Percentiles rank a stretch among this genome's conserved stretches.
Evolutionary conservation across 2,888 invertebrate species (phyloP).

Genomic region (Caenorhabditis doughertyi): DNA sequence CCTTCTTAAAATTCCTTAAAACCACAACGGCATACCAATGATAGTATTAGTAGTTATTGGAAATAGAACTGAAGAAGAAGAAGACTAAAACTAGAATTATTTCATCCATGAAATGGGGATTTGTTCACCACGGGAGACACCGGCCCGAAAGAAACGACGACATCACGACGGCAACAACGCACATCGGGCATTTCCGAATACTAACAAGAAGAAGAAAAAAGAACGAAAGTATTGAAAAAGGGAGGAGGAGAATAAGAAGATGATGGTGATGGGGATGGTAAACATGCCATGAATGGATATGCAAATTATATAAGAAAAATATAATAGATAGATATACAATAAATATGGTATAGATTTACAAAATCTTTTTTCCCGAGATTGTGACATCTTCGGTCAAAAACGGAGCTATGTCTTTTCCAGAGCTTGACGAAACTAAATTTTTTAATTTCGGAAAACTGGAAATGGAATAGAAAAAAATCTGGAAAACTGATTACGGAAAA

Average conservation of each 20-base stretch:
- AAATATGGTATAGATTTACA: too few species aligned
- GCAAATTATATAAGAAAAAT: neutral
- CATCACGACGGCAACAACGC: conserved; percentile 3
- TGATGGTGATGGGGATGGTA: conserved; percentile 1
- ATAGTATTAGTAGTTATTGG: neutral
- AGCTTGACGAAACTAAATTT: too few species aligned
- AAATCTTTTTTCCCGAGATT: too few species aligned
- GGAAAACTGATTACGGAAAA: too few species aligned
- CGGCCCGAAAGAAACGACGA: too few species aligned
- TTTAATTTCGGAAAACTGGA: too few species aligned
- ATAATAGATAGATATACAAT: too few species aligned
- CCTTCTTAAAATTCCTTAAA: neutral
- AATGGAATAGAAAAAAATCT: too few species aligned
- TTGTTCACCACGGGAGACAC: conserved; percentile 13
- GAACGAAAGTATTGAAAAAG: neutral
- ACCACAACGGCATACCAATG: too few species aligned
- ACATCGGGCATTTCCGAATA: conserved; percentile 25
- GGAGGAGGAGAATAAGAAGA: neutral
- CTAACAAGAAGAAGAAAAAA: conserved; percentile 15
- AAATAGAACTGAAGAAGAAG: neutral
- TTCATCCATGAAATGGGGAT: conserved; percentile 33
- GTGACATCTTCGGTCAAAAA: too few species aligned
- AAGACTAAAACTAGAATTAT: conserved; percentile 13
- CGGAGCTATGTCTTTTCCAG: too few species aligned
- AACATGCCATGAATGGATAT: conserved; percentile 6